These are phyloP conservation scores for Lepilemur ruficaudatus DNA, from an alignment of 2,797 vertebrate genomes.

Conservation along the genomic window DNA sequence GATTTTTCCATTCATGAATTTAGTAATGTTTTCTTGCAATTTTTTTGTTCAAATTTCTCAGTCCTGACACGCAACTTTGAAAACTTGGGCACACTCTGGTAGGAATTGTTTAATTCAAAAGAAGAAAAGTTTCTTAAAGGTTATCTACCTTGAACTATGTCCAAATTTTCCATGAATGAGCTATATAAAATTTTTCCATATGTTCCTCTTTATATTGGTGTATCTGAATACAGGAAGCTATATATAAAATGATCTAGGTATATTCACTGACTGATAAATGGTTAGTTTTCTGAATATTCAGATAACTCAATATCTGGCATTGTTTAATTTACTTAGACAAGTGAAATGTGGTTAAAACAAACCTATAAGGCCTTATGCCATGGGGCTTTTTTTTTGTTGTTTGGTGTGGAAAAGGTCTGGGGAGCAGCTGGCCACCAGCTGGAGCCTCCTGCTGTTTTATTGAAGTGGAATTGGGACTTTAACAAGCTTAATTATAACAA, in stretches of 20 bases:
- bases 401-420: constrained; percentile 50
- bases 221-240: neutral
- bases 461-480: constrained; percentile 64
- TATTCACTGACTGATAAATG: constrained; percentile 29
- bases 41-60: constrained; percentile 18
- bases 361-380: neutral
- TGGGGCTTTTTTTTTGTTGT: neutral
- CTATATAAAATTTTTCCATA: constrained; percentile 54
- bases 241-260: constrained; percentile 45
- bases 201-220: constrained; percentile 37
- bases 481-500: constrained; percentile 73
- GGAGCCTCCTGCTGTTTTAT: constrained; percentile 51
- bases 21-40: neutral
- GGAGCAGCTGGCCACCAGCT: constrained; percentile 75
- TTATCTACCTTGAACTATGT: constrained; percentile 60
- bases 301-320: constrained; percentile 39
- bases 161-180: constrained; percentile 51
- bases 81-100: constrained; percentile 2
- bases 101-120: constrained; percentile 38
- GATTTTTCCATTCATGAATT: neutral
- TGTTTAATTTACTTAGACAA: constrained; percentile 52
- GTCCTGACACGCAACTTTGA: neutral
- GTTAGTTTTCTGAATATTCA: constrained; percentile 43
- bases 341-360: constrained; percentile 45
- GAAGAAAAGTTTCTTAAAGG: constrained; percentile 51